phyloP scores from a whole-genome alignment of 2,113 vertebrate genomes.

The Xyliphius kryptos region DNA sequence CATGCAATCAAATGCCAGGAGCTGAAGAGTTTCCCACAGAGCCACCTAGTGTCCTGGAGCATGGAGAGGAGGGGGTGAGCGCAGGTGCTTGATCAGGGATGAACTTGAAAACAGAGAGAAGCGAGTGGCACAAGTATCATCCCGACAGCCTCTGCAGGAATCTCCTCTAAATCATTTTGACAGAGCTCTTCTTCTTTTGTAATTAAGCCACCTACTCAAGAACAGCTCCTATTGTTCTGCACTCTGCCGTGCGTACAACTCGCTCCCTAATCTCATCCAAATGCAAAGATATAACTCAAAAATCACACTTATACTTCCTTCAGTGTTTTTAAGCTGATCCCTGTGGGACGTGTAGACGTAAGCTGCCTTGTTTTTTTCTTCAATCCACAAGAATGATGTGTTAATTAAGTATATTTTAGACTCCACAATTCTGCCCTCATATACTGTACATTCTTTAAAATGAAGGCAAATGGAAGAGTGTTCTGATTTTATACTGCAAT shows the following conservation, averaged over 20 bases:
- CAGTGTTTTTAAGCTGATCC: too few relatives aligned
- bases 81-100: slow-evolving; percentile 50
- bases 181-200: slow-evolving; percentile 51
- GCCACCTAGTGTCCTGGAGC: slow-evolving; percentile 57
- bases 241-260: slow-evolving; percentile 33
- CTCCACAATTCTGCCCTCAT: not conserved
- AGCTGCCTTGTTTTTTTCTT: slow-evolving; percentile 28
- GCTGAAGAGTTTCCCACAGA: slow-evolving; percentile 39
- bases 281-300: too few relatives aligned
- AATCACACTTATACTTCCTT: too few relatives aligned
- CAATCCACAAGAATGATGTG: slow-evolving; percentile 21
- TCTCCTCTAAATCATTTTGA: slow-evolving; percentile 53
- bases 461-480: not conserved
- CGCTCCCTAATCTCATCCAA: slow-evolving; percentile 55
- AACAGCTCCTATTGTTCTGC: slow-evolving; percentile 58
- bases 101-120: slow-evolving; percentile 34
- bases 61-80: slow-evolving; percentile 19
- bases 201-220: slow-evolving; percentile 56
- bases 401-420: slow-evolving; percentile 11
- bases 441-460: slow-evolving; percentile 9
- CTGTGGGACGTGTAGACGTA: too few relatives aligned
- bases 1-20: slow-evolving; percentile 7
- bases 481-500: slow-evolving; percentile 8
- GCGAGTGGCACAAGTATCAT: slow-evolving; percentile 49
- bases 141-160: slow-evolving; percentile 60